Base-by-base conservation (phyloP, 2,888 invertebrate genomes). In the Epistrophe grossulariae region DNA sequence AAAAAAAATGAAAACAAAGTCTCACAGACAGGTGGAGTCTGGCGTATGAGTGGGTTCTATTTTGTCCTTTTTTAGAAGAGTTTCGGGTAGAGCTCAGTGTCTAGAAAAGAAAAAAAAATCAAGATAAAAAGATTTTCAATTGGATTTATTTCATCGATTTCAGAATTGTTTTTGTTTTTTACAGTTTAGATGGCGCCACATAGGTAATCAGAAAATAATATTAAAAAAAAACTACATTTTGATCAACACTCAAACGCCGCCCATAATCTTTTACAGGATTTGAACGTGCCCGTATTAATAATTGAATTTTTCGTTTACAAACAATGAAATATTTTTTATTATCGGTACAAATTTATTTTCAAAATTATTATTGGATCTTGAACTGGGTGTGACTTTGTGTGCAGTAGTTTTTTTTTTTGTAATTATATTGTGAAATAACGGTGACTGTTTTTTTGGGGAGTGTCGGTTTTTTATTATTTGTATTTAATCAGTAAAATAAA, bases 21-120 rank as follows among this genome's bases (percentile, higher is more conserved):
- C 68, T 35, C 38, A 7, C 17, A 68, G 68, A 50, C 68, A 68
- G 55, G 80, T 74, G 70, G 77, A 64, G 77, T 45, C 19, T 48
- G 15, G 19, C 19, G 38, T 68, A 52, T 55, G 38, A 70, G 68
- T 79, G 66, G 24, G 24, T 24, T 43, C 9, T 15, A 38, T 38
- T 38, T 17, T n/a, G 31, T 48, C 13, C 45, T 17, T n/a, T 71
- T 62, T 31, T 13, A 71, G 62, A 64, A 38, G 38, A 68, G 35
- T 68, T 55, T 59, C 40, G 43, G 50, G n/a, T 6, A 45, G 40
- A 62, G 15, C 24, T 9, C 3, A 38, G 8, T 9, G 4, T 9
- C n/a, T 60, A 45, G n/a, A 55, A 43, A 38, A n/a, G n/a, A n/a
- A n/a, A 2, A 38, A 2, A 4, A 19, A 60, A 35, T 66, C 35